Conservation (phyloP, 2,888 invertebrate genomes). For the Drosophila kambysellisi region DNA sequence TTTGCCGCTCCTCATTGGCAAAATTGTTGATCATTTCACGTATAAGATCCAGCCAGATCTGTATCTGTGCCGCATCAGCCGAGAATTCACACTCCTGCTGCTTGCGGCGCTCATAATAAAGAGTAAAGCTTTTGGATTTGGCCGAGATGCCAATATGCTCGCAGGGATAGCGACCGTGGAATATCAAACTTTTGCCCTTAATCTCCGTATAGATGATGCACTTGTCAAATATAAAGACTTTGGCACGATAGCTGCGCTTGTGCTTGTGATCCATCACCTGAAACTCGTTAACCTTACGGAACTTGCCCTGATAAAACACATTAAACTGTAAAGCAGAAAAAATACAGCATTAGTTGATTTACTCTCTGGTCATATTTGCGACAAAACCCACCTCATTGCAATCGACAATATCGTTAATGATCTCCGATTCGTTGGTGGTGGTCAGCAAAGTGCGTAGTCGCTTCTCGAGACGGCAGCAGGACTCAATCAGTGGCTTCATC, state of each 20-base stretch:
- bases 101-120: slow-evolving; percentile 83
- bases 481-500: slow-evolving; percentile 83
- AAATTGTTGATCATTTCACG: slow-evolving; percentile 82
- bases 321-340: slow-evolving; percentile 77
- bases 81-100: slow-evolving; percentile 84
- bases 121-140: slow-evolving; percentile 81
- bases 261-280: slow-evolving; percentile 80
- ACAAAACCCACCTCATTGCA: slow-evolving; percentile 77
- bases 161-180: slow-evolving; percentile 84
- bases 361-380: neutral
- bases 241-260: slow-evolving; percentile 82
- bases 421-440: slow-evolving; percentile 84
- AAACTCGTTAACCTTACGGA: slow-evolving; percentile 84
- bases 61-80: slow-evolving; percentile 76
- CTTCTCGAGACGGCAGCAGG: slow-evolving; percentile 84
- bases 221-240: slow-evolving; percentile 85
- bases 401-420: slow-evolving; percentile 84
- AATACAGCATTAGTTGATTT: neutral
- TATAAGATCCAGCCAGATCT: slow-evolving; percentile 82
- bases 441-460: slow-evolving; percentile 81
- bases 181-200: slow-evolving; percentile 82
- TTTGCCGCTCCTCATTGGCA: slow-evolving; percentile 82
- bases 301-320: slow-evolving; percentile 84
- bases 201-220: slow-evolving; percentile 85
- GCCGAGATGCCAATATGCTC: slow-evolving; percentile 83